A percentile compares a stretch with the other conserved stretches of the same genome.
These are phyloP conservation scores for Gymnoscopelus microlampas DNA, from an alignment of 2,797 vertebrate genomes.

Conservation along the genomic window DNA sequence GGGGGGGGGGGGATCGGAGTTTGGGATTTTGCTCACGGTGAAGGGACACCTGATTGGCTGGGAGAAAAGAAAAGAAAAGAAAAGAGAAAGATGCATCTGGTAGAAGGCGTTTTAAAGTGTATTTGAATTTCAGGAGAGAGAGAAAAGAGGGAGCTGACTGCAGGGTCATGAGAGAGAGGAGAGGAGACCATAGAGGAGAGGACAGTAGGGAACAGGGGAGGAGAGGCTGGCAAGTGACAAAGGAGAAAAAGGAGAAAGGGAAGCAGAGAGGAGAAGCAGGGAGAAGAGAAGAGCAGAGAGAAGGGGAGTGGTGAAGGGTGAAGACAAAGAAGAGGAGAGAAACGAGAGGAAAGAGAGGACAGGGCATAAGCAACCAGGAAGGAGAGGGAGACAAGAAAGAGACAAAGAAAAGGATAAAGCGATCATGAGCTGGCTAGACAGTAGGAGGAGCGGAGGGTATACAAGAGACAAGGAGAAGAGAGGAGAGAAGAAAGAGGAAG, in stretches of 20 bases:
- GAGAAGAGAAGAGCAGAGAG: not conserved
- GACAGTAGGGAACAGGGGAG: not conserved
- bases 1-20: not conserved
- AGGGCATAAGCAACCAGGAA: not conserved
- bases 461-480: not conserved
- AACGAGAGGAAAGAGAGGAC: conserved; percentile 13
- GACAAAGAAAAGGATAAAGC: not conserved
- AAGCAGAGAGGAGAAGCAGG: not conserved
- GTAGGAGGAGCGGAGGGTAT: not conserved
- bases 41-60: no score
- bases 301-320: not conserved
- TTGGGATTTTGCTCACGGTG: no score
- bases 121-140: no score
- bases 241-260: not conserved
- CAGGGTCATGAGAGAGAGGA: no score
- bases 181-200: not conserved
- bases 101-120: no score
- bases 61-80: not conserved
- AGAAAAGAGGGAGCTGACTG: no score
- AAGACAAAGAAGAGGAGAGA: not conserved
- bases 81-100: not conserved
- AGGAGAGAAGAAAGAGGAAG: not conserved
- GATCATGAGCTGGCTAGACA: no score
- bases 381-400: not conserved
- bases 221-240: not conserved